Conservation (phyloP, 2,888 invertebrate species). For the Dicycla oo region DNA sequence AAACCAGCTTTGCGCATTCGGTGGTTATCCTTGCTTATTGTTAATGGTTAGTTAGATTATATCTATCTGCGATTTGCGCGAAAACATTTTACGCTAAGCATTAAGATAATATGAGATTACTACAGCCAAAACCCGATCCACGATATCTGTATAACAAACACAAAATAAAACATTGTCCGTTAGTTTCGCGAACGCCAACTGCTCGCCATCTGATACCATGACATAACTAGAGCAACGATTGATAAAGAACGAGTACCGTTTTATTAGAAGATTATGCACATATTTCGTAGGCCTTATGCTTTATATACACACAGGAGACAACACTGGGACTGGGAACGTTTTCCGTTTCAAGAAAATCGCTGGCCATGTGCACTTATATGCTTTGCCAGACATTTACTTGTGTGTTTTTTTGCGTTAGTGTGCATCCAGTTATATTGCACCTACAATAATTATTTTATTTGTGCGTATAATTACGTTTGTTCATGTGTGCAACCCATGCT, state of each 20-base stretch:
- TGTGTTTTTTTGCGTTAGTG: slow-evolving; percentile 6
- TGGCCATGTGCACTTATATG: slow-evolving; percentile 32
- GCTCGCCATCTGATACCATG: slow-evolving; percentile 70
- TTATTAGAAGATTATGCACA: slow-evolving; percentile 54
- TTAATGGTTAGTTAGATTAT: background rate
- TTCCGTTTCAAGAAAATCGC: slow-evolving; percentile 41
- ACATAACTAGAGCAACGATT: slow-evolving; percentile 73
- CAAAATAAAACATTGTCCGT: slow-evolving; percentile 52
- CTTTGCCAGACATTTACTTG: slow-evolving; percentile 6
- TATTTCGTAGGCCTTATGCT: slow-evolving; percentile 44
- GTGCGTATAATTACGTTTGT: slow-evolving; percentile 1
- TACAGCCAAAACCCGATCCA: slow-evolving; percentile 15
- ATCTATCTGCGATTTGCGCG: background rate
- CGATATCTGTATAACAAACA: slow-evolving; percentile 37
- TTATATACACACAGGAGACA: slow-evolving; percentile 34
- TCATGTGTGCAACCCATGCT: slow-evolving; percentile 11
- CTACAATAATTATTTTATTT: slow-evolving; percentile 3
- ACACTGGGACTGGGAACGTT: slow-evolving; percentile 25
- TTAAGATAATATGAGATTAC: background rate
- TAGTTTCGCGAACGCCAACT: slow-evolving; percentile 48
- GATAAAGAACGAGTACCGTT: slow-evolving; percentile 75
- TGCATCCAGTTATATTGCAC: background rate
- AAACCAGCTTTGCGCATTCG: background rate
- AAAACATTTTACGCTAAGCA: slow-evolving; percentile 10
- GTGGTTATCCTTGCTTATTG: background rate